Evolutionary conservation across 2,888 invertebrate species (phyloP), one percentile per base, ranked within the genome.

Genomic region (Rugalucina vietnamica): DNA sequence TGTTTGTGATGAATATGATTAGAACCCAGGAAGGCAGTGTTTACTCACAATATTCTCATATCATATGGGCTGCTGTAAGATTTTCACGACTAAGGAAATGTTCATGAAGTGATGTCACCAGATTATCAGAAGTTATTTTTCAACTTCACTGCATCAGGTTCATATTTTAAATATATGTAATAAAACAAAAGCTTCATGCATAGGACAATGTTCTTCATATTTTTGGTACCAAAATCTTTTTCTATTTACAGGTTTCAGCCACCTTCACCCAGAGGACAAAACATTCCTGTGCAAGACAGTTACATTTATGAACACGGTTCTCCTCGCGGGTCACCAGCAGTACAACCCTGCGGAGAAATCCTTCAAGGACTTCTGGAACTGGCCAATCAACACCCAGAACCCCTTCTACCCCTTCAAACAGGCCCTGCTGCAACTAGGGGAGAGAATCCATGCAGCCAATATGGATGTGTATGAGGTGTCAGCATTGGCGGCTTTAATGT

Each of bases 311-410:
- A 71, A 60, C 76, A 75, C 78, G 0, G 21, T 88, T 27, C 69
- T 88, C 36, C 80, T 84, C 80, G 85, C 88, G 2, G 88, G 82
- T 24, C 83, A 88, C 50, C 81, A 85, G 65, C 78, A 76, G 39
- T 85, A 82, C 80, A 84, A 84, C 37, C 82, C 85, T 24, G 72
- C 81, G 27, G 82, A 84, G 69, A 88, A 88, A 43, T 83, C 86
- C 54, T 90, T 89, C 71, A 76, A 81, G 21, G 82, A 89, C 70
- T 89, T 89, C 80, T 89, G 89, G 87, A 87, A 86, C 80, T 90
- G 87, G 88, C 86, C 86, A 24, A 79, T 89, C 21, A 82, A 85
- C 37, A 81, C 86, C 29, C 83, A 88, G 50, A 89, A 89, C 65
- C 89, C 89, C 8, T 84, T 88, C 81, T 90, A 84, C 77, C 76